phyloP scores from a whole-genome alignment of 2,113 vertebrate species.

The Numenius arquata region DNA sequence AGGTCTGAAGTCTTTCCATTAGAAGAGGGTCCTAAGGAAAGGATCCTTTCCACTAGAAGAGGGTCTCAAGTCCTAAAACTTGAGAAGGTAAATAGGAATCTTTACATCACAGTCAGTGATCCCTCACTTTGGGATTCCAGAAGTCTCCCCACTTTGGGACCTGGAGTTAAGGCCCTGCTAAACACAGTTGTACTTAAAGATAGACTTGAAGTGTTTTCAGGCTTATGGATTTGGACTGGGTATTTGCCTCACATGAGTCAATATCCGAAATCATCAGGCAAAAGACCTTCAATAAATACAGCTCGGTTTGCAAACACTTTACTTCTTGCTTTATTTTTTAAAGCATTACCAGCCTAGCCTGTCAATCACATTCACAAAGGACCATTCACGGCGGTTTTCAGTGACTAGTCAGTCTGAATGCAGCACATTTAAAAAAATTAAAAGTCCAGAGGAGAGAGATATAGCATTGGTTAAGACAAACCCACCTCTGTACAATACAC shows the following conservation, averaged over 20 bases:
- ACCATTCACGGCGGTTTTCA: background rate
- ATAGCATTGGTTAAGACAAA: background rate
- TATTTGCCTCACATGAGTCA: background rate
- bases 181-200: background rate
- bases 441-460: background rate
- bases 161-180: background rate
- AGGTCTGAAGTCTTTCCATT: background rate
- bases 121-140: background rate
- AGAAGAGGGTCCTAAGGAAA: too few relatives aligned
- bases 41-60: too few relatives aligned
- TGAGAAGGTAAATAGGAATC: background rate
- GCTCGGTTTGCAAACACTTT: constrained; percentile 27
- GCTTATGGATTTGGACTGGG: background rate
- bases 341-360: background rate
- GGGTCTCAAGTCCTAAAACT: background rate
- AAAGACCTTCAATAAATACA: constrained; percentile 21
- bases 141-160: background rate
- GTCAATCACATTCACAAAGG: constrained; percentile 12
- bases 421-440: background rate
- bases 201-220: background rate
- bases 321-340: constrained; percentile 34
- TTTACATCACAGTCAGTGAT: fast-evolving
- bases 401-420: background rate
- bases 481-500: background rate
- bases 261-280: background rate